These are phyloP conservation scores for Hydrolagus colliei DNA, from an alignment of 2,797 vertebrate species.

Conservation along the genomic window DNA sequence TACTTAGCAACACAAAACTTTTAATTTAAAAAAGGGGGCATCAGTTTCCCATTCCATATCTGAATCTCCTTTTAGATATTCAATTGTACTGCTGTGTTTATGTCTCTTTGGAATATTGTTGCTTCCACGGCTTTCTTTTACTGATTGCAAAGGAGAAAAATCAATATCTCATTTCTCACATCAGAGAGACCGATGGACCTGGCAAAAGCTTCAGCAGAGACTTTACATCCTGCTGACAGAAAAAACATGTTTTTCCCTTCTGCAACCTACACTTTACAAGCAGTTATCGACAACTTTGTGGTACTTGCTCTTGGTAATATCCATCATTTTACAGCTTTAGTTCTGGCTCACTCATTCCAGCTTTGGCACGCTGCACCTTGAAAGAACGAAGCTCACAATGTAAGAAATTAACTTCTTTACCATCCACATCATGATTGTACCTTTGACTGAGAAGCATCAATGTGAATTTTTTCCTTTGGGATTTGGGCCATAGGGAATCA, in stretches of 20 bases:
- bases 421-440: background rate
- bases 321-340: conserved; percentile 39
- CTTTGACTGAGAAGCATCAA: background rate
- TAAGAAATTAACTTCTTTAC: background rate
- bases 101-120: conserved; percentile 39
- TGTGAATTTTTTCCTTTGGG: background rate
- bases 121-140: conserved; percentile 52
- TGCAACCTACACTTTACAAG: conserved; percentile 47
- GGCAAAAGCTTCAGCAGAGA: conserved; percentile 49
- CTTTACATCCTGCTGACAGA: conserved; percentile 47
- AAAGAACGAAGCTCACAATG: conserved; percentile 34
- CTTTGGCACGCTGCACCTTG: conserved; percentile 36
- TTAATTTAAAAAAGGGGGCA: background rate
- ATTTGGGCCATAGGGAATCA: background rate
- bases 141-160: conserved; percentile 55
- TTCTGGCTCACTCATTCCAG: conserved; percentile 36
- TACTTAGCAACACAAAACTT: background rate
- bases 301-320: conserved; percentile 45
- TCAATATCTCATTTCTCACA: conserved; percentile 70
- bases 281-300: conserved; percentile 48
- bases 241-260: conserved; percentile 50
- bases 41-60: background rate
- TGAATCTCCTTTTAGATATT: background rate
- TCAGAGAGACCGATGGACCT: conserved; percentile 52
- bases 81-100: background rate